A percentile compares a stretch with the other conserved stretches of the same genome.
These are phyloP conservation scores for Scyliorhinus canicula DNA, from an alignment of 2,797 vertebrate genomes.

Conservation along the genomic window DNA sequence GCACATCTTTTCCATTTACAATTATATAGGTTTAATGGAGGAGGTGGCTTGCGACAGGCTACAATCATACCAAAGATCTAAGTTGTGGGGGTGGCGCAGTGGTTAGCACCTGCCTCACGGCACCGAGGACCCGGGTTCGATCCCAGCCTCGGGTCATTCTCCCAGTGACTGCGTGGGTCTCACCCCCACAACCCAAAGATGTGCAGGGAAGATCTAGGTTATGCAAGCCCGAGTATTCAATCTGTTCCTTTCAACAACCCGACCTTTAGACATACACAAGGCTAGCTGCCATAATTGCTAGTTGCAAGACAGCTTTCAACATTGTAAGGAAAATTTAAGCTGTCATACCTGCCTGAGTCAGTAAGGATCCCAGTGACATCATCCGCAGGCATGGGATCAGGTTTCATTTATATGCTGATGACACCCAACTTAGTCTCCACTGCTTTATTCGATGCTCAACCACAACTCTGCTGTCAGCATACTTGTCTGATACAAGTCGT, in stretches of 20 bases:
- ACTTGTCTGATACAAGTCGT: not conserved
- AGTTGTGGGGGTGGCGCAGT: too few species aligned
- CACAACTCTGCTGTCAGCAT: not conserved
- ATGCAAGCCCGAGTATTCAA: not conserved
- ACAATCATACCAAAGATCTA: not conserved
- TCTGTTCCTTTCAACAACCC: not conserved
- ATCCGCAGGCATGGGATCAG: not conserved
- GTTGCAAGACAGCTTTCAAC: not conserved
- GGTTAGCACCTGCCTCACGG: too few species aligned
- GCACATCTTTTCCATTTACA: not conserved
- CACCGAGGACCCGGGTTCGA: too few species aligned
- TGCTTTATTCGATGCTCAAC: not conserved
- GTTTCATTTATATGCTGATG: not conserved
- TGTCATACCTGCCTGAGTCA: not conserved
- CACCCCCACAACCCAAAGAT: too few species aligned
- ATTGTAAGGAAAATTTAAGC: not conserved
- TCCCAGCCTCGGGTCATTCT: too few species aligned
- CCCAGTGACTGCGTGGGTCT: too few species aligned
- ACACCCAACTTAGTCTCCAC: not conserved
- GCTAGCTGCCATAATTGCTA: not conserved
- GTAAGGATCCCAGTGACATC: not conserved
- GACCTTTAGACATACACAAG: not conserved
- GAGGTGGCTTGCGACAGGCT: not conserved
- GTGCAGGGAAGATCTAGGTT: too few species aligned
- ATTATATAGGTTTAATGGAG: not conserved